Conservation (phyloP, 2,113 vertebrate species). For the Podiceps cristatus region DNA sequence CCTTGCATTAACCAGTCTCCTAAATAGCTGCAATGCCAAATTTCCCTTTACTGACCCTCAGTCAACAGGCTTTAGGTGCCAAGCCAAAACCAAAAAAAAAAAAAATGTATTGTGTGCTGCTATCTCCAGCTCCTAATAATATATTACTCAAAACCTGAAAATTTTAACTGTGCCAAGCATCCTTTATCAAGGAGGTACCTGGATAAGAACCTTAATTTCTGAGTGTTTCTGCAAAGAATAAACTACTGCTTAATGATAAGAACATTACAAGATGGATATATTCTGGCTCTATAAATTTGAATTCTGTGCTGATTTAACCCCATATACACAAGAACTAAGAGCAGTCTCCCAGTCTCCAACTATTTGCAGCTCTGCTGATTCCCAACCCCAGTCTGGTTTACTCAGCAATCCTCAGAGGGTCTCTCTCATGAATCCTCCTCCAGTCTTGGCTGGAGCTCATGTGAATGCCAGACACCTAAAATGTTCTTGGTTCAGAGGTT, state of each 20-base stretch:
- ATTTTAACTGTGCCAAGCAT: conserved; percentile 71
- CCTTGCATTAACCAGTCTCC: conserved; percentile 21
- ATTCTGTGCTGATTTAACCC: background rate
- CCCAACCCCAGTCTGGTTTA: background rate
- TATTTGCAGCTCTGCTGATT: background rate
- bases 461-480: background rate
- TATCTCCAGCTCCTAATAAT: conserved; percentile 61
- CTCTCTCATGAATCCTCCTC: background rate
- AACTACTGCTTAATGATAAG: conserved; percentile 30
- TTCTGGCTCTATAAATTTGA: background rate
- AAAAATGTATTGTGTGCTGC: conserved; percentile 22
- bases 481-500: background rate
- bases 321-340: background rate
- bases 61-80: conserved; percentile 34
- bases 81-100: conserved; percentile 23
- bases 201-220: conserved; percentile 40
- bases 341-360: background rate
- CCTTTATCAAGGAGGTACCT: conserved; percentile 71
- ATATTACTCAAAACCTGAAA: conserved; percentile 55
- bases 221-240: conserved; percentile 58
- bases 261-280: background rate
- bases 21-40: conserved; percentile 35
- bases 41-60: conserved; percentile 39
- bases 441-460: background rate
- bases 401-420: background rate